phyloP scores from a whole-genome alignment of 2,888 invertebrate genomes.

The Chymomyza amoena region DNA sequence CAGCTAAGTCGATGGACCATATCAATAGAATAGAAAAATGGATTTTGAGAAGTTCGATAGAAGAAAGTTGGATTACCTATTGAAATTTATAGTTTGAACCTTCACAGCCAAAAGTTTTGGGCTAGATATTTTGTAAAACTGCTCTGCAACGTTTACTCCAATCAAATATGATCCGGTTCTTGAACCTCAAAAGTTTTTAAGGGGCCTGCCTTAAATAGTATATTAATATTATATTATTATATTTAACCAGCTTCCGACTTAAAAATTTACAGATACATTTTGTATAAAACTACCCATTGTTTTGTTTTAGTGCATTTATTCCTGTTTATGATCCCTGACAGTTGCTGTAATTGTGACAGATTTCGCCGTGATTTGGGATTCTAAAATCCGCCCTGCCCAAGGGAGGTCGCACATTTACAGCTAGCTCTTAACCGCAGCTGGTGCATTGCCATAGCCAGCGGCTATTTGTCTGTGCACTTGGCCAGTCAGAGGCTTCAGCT shows the following conservation, averaged over 20 bases:
- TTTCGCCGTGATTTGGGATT: not conserved
- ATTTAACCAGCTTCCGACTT: not conserved
- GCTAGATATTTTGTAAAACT: no score
- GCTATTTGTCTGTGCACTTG: slow-evolving; percentile 69
- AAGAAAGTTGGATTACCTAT: no score
- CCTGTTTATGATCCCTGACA: not conserved
- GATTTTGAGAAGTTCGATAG: no score
- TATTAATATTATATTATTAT: not conserved
- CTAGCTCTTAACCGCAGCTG: slow-evolving; percentile 3
- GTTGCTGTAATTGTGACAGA: slow-evolving; percentile 4
- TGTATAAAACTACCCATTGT: not conserved
- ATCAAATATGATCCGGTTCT: no score
- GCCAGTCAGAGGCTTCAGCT: slow-evolving; percentile 29
- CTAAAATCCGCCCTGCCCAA: not conserved
- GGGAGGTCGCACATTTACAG: not conserved
- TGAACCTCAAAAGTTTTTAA: no score
- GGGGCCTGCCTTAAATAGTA: no score
- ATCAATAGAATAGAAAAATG: no score
- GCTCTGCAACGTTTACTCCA: no score
- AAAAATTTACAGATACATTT: not conserved
- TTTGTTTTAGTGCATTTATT: not conserved
- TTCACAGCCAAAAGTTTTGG: no score
- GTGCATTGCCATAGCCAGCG: slow-evolving; percentile 31
- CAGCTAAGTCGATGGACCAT: no score
- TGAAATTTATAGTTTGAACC: no score